phyloP scores from a whole-genome alignment of 2,888 invertebrate genomes.

The Parnassius orleans region DNA sequence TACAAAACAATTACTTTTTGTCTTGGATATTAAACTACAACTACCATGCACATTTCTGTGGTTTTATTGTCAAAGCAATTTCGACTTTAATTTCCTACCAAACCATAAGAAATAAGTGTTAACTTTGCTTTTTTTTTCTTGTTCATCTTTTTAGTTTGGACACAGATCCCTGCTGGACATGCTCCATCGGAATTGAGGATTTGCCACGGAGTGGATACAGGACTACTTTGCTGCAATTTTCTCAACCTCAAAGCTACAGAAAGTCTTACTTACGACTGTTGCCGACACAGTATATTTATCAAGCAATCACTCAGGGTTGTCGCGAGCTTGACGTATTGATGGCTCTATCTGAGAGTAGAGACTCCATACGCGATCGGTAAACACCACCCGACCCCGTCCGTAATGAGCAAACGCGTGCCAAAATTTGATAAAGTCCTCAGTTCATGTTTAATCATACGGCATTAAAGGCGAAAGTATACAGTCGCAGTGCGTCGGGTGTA shows the following conservation, averaged over 20 bases:
- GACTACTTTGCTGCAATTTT: background rate
- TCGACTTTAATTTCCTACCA: too few species aligned
- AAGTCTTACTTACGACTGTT: background rate
- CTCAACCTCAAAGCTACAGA: background rate
- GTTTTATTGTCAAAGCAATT: too few species aligned
- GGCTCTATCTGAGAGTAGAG: conserved; percentile 66
- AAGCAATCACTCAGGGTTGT: conserved; percentile 70
- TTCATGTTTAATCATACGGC: conserved; percentile 77
- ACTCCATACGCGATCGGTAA: conserved; percentile 70
- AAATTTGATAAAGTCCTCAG: conserved; percentile 76
- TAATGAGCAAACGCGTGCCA: conserved; percentile 73
- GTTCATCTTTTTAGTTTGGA: too few species aligned
- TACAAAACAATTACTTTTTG: too few species aligned
- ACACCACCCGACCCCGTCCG: conserved; percentile 62
- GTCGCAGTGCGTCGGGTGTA: conserved; percentile 43
- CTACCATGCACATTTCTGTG: too few species aligned
- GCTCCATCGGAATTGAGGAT: too few species aligned
- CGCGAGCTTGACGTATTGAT: conserved; percentile 65
- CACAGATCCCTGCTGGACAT: too few species aligned
- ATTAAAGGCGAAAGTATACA: conserved; percentile 65
- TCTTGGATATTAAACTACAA: too few species aligned
- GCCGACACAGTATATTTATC: conserved; percentile 49
- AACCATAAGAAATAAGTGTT: too few species aligned
- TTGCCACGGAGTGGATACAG: too few species aligned
- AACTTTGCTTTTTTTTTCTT: too few species aligned